A percentile compares a stretch with the other conserved stretches of the same genome.
Conservation (phyloP, 2,113 vertebrate genomes). For the Otocyon megalotis region DNA sequence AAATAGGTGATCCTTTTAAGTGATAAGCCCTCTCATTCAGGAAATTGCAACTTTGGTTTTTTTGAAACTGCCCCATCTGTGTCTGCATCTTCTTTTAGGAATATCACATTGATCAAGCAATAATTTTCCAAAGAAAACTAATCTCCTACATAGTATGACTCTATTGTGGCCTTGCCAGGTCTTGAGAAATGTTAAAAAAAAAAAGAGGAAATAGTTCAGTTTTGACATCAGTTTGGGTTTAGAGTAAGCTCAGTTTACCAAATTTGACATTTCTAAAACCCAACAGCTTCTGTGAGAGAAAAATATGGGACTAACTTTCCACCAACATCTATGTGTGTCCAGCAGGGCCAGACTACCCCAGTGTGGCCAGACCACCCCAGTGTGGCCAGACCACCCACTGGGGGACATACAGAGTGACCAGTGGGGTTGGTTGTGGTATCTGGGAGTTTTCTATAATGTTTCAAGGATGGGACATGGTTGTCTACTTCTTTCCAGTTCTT, state of each 20-base stretch:
- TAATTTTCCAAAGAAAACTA: neutral
- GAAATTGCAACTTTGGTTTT: neutral
- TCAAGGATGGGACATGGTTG: neutral
- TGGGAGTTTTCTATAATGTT: neutral
- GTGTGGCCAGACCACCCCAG: neutral
- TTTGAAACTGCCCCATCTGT: neutral
- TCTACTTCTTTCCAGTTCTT: neutral
- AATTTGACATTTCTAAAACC: neutral
- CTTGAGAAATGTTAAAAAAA: neutral
- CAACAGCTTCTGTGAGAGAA: neutral
- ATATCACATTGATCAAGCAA: neutral
- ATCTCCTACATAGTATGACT: neutral
- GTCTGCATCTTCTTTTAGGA: neutral
- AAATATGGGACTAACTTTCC: neutral
- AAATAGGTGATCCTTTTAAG: neutral
- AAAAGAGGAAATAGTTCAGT: neutral
- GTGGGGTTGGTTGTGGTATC: neutral
- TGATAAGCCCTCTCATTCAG: neutral
- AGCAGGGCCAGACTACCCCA: neutral
- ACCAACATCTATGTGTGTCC: neutral
- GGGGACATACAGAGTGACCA: neutral
- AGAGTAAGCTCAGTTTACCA: neutral
- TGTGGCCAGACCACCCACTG: neutral
- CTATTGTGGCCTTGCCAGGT: neutral
- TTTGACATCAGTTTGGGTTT: neutral